A percentile compares a stretch with the other conserved stretches of the same genome.
Evolutionary conservation across 2,888 invertebrate species (phyloP).

Genomic region (Polyommatus iphigenia): DNA sequence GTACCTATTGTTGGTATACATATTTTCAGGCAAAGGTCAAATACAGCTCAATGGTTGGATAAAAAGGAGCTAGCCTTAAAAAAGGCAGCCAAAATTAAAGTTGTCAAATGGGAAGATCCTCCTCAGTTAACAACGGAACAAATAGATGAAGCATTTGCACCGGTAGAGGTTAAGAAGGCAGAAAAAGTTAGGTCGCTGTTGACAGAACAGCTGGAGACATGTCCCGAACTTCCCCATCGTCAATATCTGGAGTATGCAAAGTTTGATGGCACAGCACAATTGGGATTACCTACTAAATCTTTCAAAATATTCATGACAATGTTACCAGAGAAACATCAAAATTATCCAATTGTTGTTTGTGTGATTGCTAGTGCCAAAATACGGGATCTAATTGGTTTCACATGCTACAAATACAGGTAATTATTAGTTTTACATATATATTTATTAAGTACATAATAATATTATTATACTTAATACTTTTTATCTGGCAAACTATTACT

Average conservation of each 20-base stretch:
- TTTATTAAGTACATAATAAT: neutral
- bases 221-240: constrained; percentile 88
- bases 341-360: constrained; percentile 90
- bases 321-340: constrained; percentile 88
- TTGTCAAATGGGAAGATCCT: constrained; percentile 85
- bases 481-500: no score
- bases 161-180: constrained; percentile 58
- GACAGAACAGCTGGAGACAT: constrained; percentile 87
- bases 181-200: constrained; percentile 82
- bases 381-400: constrained; percentile 94
- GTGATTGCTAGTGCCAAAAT: constrained; percentile 93
- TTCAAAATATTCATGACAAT: constrained; percentile 95
- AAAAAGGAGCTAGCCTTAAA: constrained; percentile 93
- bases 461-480: no score
- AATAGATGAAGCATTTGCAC: constrained; percentile 80
- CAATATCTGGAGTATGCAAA: constrained; percentile 94
- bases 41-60: constrained; percentile 93
- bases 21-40: constrained; percentile 86
- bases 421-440: neutral
- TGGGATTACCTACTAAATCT: constrained; percentile 88
- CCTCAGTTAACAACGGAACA: constrained; percentile 78
- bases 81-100: constrained; percentile 87
- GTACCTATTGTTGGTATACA: neutral
- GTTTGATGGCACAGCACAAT: constrained; percentile 93
- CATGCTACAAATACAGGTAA: constrained; percentile 91